Percentiles rank a stretch among this genome's conserved stretches.
Evolutionary conservation across 1,140 invertebrate genomes (phyloP).

Genomic region (Megalopta genalis): DNA sequence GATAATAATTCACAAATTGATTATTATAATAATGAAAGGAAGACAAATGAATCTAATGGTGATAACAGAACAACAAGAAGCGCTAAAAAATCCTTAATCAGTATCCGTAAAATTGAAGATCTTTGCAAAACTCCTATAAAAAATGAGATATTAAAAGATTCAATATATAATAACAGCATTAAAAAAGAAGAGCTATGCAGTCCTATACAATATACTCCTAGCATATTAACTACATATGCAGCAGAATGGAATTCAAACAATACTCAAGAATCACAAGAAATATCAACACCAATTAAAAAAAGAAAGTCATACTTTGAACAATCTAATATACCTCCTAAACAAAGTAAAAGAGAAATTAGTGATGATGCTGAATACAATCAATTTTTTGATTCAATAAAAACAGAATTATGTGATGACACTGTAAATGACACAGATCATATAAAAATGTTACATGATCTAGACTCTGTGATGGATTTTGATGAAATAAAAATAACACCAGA

Average conservation of each 20-base stretch:
- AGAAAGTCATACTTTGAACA: neutral
- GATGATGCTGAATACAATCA: neutral
- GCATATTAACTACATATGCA: neutral
- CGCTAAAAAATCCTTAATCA: neutral
- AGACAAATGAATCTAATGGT: neutral
- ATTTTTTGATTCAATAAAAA: slow-evolving; percentile 11
- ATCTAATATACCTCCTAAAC: neutral
- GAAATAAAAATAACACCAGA: slow-evolving; percentile 24
- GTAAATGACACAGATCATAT: slow-evolving; percentile 47
- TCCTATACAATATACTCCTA: neutral
- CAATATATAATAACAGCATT: neutral
- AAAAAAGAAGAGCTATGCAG: neutral
- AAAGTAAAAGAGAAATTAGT: slow-evolving; percentile 8
- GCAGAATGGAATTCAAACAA: neutral
- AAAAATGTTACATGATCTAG: slow-evolving; percentile 59
- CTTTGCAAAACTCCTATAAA: neutral
- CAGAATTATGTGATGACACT: slow-evolving; percentile 24
- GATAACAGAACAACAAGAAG: neutral
- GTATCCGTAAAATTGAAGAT: neutral
- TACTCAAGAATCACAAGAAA: neutral
- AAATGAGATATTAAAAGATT: neutral
- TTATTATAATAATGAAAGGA: neutral
- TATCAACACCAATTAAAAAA: neutral
- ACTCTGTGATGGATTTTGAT: slow-evolving; percentile 36
- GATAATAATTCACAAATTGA: neutral